Percentiles rank a stretch among this genome's conserved stretches.
These are phyloP conservation scores for Oncorhynchus nerka DNA, from an alignment of 2,113 vertebrate species.

Conservation along the genomic window DNA sequence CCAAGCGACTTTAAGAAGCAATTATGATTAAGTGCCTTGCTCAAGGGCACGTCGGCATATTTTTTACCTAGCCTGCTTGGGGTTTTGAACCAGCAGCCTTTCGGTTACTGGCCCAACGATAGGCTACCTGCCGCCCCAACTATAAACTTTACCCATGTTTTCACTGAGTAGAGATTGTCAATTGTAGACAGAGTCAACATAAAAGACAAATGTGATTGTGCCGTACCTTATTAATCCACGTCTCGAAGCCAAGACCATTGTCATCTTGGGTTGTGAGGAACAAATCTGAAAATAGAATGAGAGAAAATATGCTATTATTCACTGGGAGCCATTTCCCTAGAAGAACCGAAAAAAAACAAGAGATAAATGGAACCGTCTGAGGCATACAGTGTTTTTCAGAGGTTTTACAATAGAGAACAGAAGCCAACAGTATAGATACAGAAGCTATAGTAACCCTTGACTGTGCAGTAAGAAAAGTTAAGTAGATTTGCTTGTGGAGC, in stretches of 20 bases:
- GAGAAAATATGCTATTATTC: not conserved
- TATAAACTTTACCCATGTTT: not conserved
- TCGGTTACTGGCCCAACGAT: too few relatives aligned
- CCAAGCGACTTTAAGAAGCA: not conserved
- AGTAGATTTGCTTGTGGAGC: too few relatives aligned
- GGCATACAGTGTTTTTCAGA: not conserved
- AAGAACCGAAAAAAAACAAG: not conserved
- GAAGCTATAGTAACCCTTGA: too few relatives aligned
- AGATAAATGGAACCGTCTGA: not conserved
- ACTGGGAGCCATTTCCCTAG: not conserved
- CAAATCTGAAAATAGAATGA: slow-evolving; percentile 50
- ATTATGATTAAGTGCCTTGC: not conserved
- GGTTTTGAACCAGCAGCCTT: too few relatives aligned
- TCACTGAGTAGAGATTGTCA: too few relatives aligned
- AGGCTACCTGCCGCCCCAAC: not conserved
- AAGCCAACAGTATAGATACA: too few relatives aligned
- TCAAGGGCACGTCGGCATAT: not conserved
- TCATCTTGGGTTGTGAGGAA: slow-evolving; percentile 57
- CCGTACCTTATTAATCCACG: slow-evolving; percentile 68
- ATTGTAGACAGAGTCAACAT: not conserved
- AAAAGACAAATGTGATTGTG: not conserved
- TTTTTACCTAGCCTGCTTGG: too few relatives aligned
- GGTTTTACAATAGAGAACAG: too few relatives aligned
- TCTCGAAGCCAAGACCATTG: slow-evolving; percentile 44
- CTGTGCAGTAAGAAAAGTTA: too few relatives aligned